phyloP scores from a whole-genome alignment of 2,888 invertebrate species.

The Tuta absoluta region DNA sequence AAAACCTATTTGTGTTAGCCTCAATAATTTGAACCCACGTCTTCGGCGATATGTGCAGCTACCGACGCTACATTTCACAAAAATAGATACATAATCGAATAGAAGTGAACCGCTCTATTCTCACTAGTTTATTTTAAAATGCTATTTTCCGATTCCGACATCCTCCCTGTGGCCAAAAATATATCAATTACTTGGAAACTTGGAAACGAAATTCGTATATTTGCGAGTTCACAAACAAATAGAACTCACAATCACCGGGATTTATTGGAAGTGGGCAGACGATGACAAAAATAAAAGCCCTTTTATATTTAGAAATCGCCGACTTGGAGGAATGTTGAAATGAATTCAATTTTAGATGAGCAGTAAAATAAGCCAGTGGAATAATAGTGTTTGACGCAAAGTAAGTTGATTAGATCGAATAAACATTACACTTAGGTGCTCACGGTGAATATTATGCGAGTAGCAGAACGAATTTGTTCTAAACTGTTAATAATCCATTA shows the following conservation, averaged over 20 bases:
- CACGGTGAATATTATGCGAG: no score
- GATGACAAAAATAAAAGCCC: conserved; percentile 18
- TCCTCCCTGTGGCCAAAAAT: conserved; percentile 2
- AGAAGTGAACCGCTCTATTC: not conserved
- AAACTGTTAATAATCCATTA: no score
- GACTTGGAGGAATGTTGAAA: conserved; percentile 8
- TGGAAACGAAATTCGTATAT: not conserved
- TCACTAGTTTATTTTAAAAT: not conserved
- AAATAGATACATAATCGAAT: no score
- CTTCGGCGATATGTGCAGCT: no score
- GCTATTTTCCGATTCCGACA: not conserved
- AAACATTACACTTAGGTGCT: not conserved
- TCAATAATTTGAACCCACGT: no score
- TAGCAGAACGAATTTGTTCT: no score
- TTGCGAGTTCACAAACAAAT: not conserved
- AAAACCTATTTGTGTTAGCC: no score
- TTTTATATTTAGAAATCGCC: conserved; percentile 21
- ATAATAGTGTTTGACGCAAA: conserved; percentile 10
- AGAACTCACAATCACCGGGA: not conserved
- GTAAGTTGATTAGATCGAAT: not conserved
- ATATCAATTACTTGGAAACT: not conserved
- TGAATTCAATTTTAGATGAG: conserved; percentile 11
- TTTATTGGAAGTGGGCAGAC: conserved; percentile 1
- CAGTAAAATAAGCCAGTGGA: conserved; percentile 9
- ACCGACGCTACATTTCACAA: no score